Evolutionary conservation across 53 echinoderm and acorn worm species (phyloP).

Genomic region (Arbacia lixula): DNA sequence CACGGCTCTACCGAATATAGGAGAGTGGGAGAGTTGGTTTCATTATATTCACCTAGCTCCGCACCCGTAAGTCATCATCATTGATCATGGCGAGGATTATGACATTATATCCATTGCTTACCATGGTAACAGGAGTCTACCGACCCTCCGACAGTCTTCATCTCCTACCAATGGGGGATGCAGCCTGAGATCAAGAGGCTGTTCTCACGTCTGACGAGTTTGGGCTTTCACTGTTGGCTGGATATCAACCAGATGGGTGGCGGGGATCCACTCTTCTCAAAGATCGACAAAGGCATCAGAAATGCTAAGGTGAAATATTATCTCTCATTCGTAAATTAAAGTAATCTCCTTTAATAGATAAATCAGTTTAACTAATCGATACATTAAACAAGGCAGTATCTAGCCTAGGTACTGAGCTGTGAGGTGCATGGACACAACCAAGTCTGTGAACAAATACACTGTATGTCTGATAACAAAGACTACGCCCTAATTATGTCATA

Average conservation of each 20-base stretch:
- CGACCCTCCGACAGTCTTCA: conserved; percentile 75
- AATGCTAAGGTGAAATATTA: conserved; percentile 98
- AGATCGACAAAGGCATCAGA: conserved; percentile 92
- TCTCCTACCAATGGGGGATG: conserved; percentile 96
- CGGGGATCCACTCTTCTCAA: conserved; percentile 89
- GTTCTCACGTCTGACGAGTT: conserved; percentile 74
- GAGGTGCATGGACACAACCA: too few species aligned
- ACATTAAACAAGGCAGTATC: too few species aligned
- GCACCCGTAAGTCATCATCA: background rate
- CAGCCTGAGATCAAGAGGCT: conserved; percentile 90
- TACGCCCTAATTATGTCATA: too few species aligned
- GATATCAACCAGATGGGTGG: conserved; percentile 95
- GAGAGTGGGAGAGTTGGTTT: too few species aligned
- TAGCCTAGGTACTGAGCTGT: too few species aligned
- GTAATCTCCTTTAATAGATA: too few species aligned
- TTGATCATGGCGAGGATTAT: background rate
- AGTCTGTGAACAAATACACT: too few species aligned
- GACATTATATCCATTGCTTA: background rate
- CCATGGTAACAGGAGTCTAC: background rate
- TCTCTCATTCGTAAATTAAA: too few species aligned
- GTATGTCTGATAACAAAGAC: too few species aligned
- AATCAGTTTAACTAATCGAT: too few species aligned
- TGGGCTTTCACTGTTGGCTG: conserved; percentile 90
- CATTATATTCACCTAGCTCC: background rate
- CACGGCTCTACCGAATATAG: too few species aligned